Base-by-base conservation (phyloP, 1,140 invertebrate species). In the Caerostris darwini region DNA sequence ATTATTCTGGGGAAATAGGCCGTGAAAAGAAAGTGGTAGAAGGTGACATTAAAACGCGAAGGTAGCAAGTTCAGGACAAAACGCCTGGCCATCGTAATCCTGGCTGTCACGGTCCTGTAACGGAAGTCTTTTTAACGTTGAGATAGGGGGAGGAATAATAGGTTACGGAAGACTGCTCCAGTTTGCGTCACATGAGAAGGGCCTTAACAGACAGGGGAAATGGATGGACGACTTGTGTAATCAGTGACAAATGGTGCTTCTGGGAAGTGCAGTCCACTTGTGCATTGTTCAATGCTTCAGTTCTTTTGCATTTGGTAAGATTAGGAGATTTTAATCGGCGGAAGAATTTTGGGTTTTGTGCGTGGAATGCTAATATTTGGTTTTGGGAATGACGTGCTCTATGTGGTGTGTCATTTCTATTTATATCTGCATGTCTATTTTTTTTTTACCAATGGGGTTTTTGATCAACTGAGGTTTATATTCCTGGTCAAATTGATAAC, bases 91-190 rank as follows among this genome's bases (percentile, higher is more conserved):
- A 59, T 87, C 85, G 85, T 10, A 61, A 87, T 59, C 34, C 17
- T 19, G 19, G 7, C 57, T 67, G 87, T 89, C 87, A 89, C 64
- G 87, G 87, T 89, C 67, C 57, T 53, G 87, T 69, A 89, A 69
- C 87, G 87, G 87, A 89, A 89, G 87, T 89, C 87, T 61, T 89
- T 89, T 89, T 89, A 89, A 56, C 87, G 87, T 89, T 34, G 19
- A 34, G 61, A 89, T 89, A 57, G 61, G 50, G 71, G 34, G 10
- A 57, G 58, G 87, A 89, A 89, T 89, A 89, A 89, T 89, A 71
- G 87, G 87, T 71, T 89, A 89, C 87, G 87, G 67, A 61, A 89
- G 87, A 71, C 34, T 89, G 61, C 53, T 69, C 64, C 54, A 67
- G n/a, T 89, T 89, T 89, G 58, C 87, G 14, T 89, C 87, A 89